Evolutionary conservation across 2,888 invertebrate genomes (phyloP).

Genomic region (Gymnoscelis rufifasciata): DNA sequence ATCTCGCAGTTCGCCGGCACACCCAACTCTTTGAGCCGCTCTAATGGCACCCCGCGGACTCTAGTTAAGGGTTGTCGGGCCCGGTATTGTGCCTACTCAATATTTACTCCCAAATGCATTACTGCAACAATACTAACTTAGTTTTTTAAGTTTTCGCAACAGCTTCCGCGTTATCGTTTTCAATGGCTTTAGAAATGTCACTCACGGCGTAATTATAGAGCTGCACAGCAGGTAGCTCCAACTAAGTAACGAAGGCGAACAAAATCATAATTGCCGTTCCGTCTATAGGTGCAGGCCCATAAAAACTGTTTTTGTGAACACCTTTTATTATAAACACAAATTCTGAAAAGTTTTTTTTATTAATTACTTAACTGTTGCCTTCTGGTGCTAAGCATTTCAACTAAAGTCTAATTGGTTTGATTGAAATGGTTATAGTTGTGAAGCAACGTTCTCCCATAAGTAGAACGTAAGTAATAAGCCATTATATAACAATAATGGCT

Average conservation of each 20-base stretch:
- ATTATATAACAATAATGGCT: no score
- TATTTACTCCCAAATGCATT: conserved; percentile 79
- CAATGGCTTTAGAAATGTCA: conserved; percentile 73
- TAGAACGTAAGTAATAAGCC: no score
- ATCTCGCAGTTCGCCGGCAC: conserved; percentile 59
- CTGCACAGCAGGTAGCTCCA: conserved; percentile 68
- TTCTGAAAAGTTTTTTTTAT: conserved; percentile 34
- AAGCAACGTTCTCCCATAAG: no score
- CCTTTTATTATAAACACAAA: conserved; percentile 48
- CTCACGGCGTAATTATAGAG: conserved; percentile 74
- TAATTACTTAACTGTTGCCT: conserved; percentile 26
- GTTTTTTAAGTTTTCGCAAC: conserved; percentile 74
- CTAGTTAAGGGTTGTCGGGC: conserved; percentile 72
- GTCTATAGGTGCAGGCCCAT: conserved; percentile 47
- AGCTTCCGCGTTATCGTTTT: conserved; percentile 79
- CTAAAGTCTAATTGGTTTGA: conserved; percentile 2
- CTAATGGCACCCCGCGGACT: conserved; percentile 77
- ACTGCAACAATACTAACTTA: conserved; percentile 74
- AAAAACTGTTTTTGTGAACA: conserved; percentile 46
- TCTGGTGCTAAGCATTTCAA: conserved; percentile 10
- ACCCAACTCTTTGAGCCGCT: conserved; percentile 75
- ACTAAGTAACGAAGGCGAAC: conserved; percentile 53
- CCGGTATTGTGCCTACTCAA: conserved; percentile 72
- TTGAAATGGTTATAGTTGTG: neutral
- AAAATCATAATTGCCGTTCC: conserved; percentile 64